Evolutionary conservation across 2,113 vertebrate species (phyloP), one percentile per base, ranked within the genome.

Genomic region (Neogale vison): DNA sequence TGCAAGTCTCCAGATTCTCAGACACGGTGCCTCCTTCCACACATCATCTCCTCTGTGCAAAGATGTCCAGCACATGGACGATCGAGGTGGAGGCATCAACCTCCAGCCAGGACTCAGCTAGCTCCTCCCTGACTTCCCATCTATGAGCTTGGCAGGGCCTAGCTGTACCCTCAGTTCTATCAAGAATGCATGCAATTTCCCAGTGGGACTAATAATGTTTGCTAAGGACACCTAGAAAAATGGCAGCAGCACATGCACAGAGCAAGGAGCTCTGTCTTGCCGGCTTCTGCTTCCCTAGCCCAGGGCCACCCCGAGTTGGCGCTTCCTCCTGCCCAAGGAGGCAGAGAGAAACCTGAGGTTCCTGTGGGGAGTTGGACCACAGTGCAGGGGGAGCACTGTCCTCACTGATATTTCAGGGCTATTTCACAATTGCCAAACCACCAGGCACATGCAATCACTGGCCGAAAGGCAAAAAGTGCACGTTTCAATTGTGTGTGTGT

Each of bases 371-470:
- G 95, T 93, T 79, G 97, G 55, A 95, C 96, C 96, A 83, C 97
- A 97, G 94, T 45, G 57, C 83, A 97, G 90, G 93, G 97, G 95
- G 96, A 97, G 96, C 92, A 52, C 92, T 97, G 97, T 97, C 93
- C 95, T 97, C 95, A 97, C 95, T 91, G 77, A 89, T 96, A 84
- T 98, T 98, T 98, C 97, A 95, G 94, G 97, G 95, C 7, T 42
- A 72, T 98, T 98, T 97, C 97, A 95, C 95, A 98, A 98, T 96
- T 50, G 0, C 55, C 71, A 98, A 98, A 98, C 98, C 97, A 94
- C 98, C 52, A 52, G 90, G 95, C 92, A 92, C 94, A 96, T 84
- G 98, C 97, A 97, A 96, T 96, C 95, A 82, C 95, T 97, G 94
- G 85, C 81, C 80, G 9, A 92, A 88, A 69, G 85, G 88, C 83